Conservation (phyloP, 1,140 invertebrate species). For the Whitmania pigra region DNA sequence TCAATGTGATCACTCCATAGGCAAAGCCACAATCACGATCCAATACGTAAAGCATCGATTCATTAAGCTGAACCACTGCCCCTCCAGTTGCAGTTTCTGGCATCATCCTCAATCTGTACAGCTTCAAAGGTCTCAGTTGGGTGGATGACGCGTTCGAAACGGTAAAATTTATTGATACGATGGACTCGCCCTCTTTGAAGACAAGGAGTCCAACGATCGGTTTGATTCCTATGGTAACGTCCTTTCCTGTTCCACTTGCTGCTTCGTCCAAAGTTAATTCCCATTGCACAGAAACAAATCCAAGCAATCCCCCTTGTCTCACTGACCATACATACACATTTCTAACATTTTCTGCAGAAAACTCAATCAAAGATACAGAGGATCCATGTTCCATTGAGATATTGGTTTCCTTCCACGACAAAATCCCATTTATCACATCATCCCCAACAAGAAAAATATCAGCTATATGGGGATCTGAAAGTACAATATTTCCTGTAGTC, state of each 20-base stretch:
- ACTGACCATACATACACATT: not conserved
- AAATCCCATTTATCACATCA: not conserved
- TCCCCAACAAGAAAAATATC: not conserved
- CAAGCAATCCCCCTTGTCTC: not conserved
- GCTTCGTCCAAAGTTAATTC: not conserved
- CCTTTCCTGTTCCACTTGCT: not conserved
- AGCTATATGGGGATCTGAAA: not conserved
- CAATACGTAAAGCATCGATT: no score
- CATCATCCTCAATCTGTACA: not conserved
- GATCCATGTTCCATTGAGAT: no score
- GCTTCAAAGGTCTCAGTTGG: not conserved
- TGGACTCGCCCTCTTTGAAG: not conserved
- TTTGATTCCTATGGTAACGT: not conserved
- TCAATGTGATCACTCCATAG: no score
- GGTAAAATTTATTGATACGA: not conserved
- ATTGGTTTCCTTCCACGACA: conserved; percentile 9
- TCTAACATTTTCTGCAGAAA: not conserved
- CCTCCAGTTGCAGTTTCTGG: conserved; percentile 9
- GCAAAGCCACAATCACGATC: no score
- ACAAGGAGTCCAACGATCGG: not conserved
- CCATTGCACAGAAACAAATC: conserved; percentile 16
- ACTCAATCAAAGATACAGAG: not conserved
- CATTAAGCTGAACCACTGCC: not conserved
- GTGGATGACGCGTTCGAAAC: no score
- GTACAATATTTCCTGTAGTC: not conserved